Evolutionary conservation across 2,888 invertebrate genomes (phyloP).

Genomic region (Onchidella celtica): DNA sequence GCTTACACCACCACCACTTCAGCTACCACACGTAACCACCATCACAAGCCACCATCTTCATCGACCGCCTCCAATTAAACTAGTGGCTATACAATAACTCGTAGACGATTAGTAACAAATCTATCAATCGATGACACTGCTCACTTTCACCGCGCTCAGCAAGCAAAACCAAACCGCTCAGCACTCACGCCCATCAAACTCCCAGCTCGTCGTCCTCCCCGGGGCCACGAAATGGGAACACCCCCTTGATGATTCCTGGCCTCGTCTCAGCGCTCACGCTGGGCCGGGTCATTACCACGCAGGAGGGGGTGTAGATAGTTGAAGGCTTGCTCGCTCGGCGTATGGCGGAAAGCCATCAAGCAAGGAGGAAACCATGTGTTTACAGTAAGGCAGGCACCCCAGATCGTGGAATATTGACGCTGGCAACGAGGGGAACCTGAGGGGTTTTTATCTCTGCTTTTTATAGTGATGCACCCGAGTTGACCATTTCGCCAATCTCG

Average conservation of each 20-base stretch:
- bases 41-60: too few relatives aligned
- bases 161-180: background rate
- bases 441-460: too few relatives aligned
- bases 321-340: background rate
- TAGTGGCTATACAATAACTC: too few relatives aligned
- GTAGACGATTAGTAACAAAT: too few relatives aligned
- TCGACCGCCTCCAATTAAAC: too few relatives aligned
- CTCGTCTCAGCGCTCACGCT: background rate
- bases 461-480: too few relatives aligned
- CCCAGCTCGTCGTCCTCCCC: background rate
- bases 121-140: too few relatives aligned
- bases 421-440: background rate
- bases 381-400: background rate
- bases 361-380: background rate
- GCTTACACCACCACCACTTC: too few relatives aligned
- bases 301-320: background rate
- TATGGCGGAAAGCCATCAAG: background rate
- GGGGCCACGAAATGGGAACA: background rate
- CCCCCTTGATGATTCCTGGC: background rate
- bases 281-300: background rate
- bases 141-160: background rate
- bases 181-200: background rate
- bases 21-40: too few relatives aligned
- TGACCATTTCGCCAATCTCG: too few relatives aligned
- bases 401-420: background rate